Evolutionary conservation across 2,888 invertebrate genomes (phyloP), one percentile per base, ranked within the genome.

Genomic region (Oligia latruncula): DNA sequence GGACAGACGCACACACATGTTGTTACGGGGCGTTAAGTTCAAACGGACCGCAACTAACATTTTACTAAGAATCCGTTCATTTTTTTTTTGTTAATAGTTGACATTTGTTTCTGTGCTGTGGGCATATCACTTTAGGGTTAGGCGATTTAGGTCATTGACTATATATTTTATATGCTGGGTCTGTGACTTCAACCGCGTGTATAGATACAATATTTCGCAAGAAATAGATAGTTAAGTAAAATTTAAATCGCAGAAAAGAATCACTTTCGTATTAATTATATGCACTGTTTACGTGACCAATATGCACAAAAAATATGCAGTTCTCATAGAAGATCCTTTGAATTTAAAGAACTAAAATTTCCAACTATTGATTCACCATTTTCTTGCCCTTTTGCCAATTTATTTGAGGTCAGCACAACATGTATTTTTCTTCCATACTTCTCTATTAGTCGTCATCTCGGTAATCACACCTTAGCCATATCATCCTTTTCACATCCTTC

Each of bases 1-100:
- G 89, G 89, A 88, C 90, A 90, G 82, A 89, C 87, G 82, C 73
- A 84, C 87, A 85, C 88, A 86, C 85, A 84, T 85, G 88, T 84
- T 74, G 86, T 74, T 75, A 88, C 85, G 90, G 83, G 68, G 82
- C 90, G 84, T 90, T 90, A 87, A 90, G 86, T 81, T 89, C 90
- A 90, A 90, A 90, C 89, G 83, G 89, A 87, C 85, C 91, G 90
- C 84, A 78, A 87, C 90, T 77, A 87, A 89, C 82, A 85, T 87
- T 87, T 89, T 90, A 90, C 90, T 88, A 75, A 83, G 90, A 86
- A 86, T 81, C 70, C 40, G 82, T 84, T 81, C n/a, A 70, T 80
- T 86, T 80, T 78, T 84, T 84, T 84, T 55, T 85, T 83, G 81
- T 81, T 74, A 72, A 58, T 81, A 82, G 78, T 74, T 87, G 80